A percentile compares a stretch with the other conserved stretches of the same genome.
phyloP scores from a whole-genome alignment of 2,797 vertebrate genomes.

The Premnoplex brunnescens region DNA sequence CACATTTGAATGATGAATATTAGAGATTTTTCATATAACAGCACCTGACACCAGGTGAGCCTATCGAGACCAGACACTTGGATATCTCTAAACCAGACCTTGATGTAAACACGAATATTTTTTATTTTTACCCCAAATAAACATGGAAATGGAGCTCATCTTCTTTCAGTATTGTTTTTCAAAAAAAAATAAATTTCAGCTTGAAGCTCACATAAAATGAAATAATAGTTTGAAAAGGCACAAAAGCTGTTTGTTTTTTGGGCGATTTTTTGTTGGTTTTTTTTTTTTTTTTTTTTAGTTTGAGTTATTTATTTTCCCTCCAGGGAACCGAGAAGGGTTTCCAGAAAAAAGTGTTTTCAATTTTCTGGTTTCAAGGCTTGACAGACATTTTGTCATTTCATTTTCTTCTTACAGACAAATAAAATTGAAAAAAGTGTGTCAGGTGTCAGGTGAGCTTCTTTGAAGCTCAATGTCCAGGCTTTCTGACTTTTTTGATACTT shows the following conservation, averaged over 20 bases:
- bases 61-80: rapidly evolving
- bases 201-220: background rate
- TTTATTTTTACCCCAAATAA: background rate
- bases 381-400: constrained; percentile 15
- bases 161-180: background rate
- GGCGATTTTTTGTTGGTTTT: too few relatives aligned
- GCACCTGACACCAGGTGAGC: background rate
- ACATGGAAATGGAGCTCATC: background rate
- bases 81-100: background rate
- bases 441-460: background rate
- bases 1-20: background rate
- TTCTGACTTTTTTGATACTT: background rate
- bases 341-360: background rate
- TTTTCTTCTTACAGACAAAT: constrained; percentile 12
- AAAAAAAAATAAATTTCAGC: background rate
- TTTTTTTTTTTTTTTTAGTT: background rate
- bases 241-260: background rate
- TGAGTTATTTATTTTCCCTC: background rate
- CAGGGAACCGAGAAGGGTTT: background rate
- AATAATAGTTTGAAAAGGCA: background rate
- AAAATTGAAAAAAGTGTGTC: background rate
- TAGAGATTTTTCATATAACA: background rate
- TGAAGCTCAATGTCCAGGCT: background rate
- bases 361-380: background rate
- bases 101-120: background rate